Base-by-base conservation (phyloP, 2,113 vertebrate species). In the Dermatemys mawii region DNA sequence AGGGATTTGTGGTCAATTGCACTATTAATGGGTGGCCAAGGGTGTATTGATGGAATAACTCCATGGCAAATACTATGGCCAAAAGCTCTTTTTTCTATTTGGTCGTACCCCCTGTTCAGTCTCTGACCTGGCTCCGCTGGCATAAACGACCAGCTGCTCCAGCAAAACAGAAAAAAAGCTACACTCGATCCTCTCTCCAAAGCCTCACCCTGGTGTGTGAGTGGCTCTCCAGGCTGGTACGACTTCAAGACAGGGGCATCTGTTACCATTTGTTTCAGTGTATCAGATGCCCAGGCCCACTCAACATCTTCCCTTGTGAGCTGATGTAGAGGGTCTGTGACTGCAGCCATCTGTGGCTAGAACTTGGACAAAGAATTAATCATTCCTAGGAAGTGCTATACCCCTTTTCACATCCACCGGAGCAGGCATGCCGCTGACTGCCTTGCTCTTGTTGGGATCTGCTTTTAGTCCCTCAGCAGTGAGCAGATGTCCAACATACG, bases 221-320 rank as follows among this genome's bases (percentile, higher is more conserved):
- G 7, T 67, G 35, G 35, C 35, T 19, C 35, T 67, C 60, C 6
- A 8, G 16, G 35, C 60, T 67, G 60, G 35, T 67, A 2, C 35
- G 19, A 67, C 35, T 67, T n/a, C 35, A 67, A n/a, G 60, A 67
- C 8, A 63, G 60, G 16, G 32, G 35, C 32, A 67, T n/a, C 60
- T 67, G 60, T n/a, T 67, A 67, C 14, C 60, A 21, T 67, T 67
- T 67, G 35, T 67, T n/a, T 67, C 35, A 19, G 60, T 8, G 4
- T n/a, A 35, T 67, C 60, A 67, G 17, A n/a, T n/a, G 60, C 16
- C 35, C 35, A n/a, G 35, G 19, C 35, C 35, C 60, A 67, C 35
- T n/a, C 60, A 67, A 67, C 60, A n/a, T 67, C 35, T 4, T 67
- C 35, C 32, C 35, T n/a, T 67, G 0, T 0, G 78, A 86, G 87